A percentile compares a stretch with the other conserved stretches of the same genome.
Evolutionary conservation across 2,888 invertebrate species (phyloP).

Genomic region (Xestia xanthographa): DNA sequence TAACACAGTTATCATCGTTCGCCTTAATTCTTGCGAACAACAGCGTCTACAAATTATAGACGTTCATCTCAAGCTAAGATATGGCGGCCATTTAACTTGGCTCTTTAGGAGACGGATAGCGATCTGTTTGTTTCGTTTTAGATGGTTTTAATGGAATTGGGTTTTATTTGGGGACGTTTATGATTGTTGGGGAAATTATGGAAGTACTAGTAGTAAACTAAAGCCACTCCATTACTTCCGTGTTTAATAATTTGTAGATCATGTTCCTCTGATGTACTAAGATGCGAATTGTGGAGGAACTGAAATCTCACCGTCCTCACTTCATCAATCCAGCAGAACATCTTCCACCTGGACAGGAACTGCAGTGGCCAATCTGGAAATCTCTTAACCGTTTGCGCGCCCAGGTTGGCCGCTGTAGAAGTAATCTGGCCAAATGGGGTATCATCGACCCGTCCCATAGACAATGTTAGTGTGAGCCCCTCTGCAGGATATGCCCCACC

Average conservation of each 20-base stretch:
- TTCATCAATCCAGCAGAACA: no score
- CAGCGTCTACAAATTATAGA: slow-evolving; percentile 56
- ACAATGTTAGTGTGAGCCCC: no score
- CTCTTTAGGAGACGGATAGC: slow-evolving; percentile 44
- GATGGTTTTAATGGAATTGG: slow-evolving; percentile 34
- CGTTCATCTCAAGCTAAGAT: slow-evolving; percentile 47
- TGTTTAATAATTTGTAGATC: neutral
- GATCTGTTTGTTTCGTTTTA: slow-evolving; percentile 54
- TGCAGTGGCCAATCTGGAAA: no score
- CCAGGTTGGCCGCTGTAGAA: no score
- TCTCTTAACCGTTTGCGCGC: no score
- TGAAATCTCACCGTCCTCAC: no score
- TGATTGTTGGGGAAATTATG: slow-evolving; percentile 8
- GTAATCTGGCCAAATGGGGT: no score
- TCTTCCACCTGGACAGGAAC: no score
- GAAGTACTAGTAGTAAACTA: neutral
- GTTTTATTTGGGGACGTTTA: slow-evolving; percentile 23
- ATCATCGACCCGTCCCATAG: no score
- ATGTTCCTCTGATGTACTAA: neutral
- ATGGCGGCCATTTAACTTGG: slow-evolving; percentile 50
- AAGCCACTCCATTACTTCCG: neutral
- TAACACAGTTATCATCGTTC: slow-evolving; percentile 46
- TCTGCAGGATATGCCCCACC: no score
- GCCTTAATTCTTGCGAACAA: slow-evolving; percentile 45
- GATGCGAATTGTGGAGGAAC: no score